Evolutionary conservation across 2,888 invertebrate genomes (phyloP), one percentile per base, ranked within the genome.

Genomic region (Amorpha juglandis): DNA sequence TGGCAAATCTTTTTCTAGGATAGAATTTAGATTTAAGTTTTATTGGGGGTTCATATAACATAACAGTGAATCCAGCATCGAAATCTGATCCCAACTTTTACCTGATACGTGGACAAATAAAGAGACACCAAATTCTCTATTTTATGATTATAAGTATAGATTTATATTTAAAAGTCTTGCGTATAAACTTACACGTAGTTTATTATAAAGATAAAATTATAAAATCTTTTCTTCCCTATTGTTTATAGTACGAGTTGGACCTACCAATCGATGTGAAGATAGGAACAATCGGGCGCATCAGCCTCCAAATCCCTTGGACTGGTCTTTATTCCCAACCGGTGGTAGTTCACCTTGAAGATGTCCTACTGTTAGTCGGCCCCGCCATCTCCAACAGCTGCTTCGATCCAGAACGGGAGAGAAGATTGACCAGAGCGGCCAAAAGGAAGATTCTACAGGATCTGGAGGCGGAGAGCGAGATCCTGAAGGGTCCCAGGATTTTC

Each of bases 261-360:
- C 90, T 97, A 62, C 97, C 97, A 0, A 96, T 97, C 71, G 96
- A 97, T 88, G 97, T 97, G 14, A 96, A 96, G 88, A 96, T 96
- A 66, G 97, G 97, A 19, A 95, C 96, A 9, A 95, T 97, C 68
- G 97, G 97, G 73, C 95, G 95, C 87, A 94, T 96, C 74, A 94
- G 94, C 77, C 89, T 96, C 9, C 95, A 95, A 83, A 97, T 97
- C 80, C 97, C 97, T 69, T 97, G 97, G 97, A 94, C 95, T 3
- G 95, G 95, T 16, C 91, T 97, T 38, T 96, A 96, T 92, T 95
- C 95, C 6, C 95, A 96, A 75, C 96, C 97, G 0, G 95, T 97
- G 27, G 90, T 96, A 0, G 94, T 97, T 19, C 95, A 95, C 78
- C 94, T 97, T 58, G 97, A 97, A 89, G 97, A 97, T 82, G 94